Evolutionary conservation across 2,888 invertebrate species (phyloP), one percentile per base, ranked within the genome.

Genomic region (Podotricha telesiphe): DNA sequence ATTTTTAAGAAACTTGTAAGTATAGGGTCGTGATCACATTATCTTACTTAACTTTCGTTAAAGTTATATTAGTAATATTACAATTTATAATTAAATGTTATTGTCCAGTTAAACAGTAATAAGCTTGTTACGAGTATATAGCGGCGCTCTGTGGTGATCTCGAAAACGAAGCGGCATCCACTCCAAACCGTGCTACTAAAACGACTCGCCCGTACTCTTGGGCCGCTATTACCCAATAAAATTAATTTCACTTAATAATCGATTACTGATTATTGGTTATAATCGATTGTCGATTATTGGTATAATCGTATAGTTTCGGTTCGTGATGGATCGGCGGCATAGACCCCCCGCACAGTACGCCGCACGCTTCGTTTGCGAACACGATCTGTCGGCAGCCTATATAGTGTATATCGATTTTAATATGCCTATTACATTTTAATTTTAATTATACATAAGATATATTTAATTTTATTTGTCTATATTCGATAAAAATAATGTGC

Each of bases 171-270:
- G 53, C 53, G 28, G 53, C 40, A 19, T 40, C 45, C 22, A 42
- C 48, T 34, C 59, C n/a, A 28, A 40, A 55, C 20, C 50, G 13
- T 56, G 62, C 62, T 63, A 67, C 70, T 70, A 68, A 71, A 62
- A 67, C 68, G 72, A 87, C 81, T 83, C 82, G 87, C 86, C 84
- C 87, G 84, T 88, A 85, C 86, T 85, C 90, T 89, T 88, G 89
- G 89, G 81, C 85, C 75, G 82, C 81, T 84, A 86, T 92, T 91
- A 88, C 86, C 86, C 88, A 86, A 91, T 89, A 88, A 90, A 90
- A 92, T 92, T 91, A 91, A 92, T 92, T 91, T 91, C 87, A 88
- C 86, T 91, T 91, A 91, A 89, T 89, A 72, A 72, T 70, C 73
- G 73, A 73, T 73, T 73, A 72, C 68, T 71, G 73, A 72, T 73